phyloP scores from a whole-genome alignment of 2,888 invertebrate genomes.

The Lasioglossum malachurum region DNA sequence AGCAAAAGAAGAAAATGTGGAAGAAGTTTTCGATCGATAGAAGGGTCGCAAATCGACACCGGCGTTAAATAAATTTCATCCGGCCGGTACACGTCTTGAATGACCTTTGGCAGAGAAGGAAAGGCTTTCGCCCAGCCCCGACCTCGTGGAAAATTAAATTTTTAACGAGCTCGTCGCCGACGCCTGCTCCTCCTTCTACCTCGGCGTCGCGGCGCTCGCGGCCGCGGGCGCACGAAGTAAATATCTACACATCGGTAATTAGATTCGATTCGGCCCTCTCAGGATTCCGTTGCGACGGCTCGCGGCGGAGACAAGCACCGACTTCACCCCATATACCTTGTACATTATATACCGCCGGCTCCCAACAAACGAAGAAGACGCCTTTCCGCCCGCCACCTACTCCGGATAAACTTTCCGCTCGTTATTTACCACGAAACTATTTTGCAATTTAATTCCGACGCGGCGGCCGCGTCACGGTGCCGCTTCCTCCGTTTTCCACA shows the following conservation, averaged over 20 bases:
- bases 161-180: slow-evolving; percentile 69
- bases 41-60: slow-evolving; percentile 37
- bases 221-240: slow-evolving; percentile 67
- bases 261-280: slow-evolving; percentile 74
- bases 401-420: slow-evolving; percentile 72
- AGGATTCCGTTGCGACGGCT: not conserved
- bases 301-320: not conserved
- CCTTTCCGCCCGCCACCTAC: slow-evolving; percentile 43
- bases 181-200: slow-evolving; percentile 24
- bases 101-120: slow-evolving; percentile 45
- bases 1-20: too few species aligned
- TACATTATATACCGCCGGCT: not conserved
- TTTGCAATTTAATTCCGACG: slow-evolving; percentile 75
- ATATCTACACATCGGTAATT: slow-evolving; percentile 79
- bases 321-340: slow-evolving; percentile 18
- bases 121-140: slow-evolving; percentile 21
- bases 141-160: slow-evolving; percentile 71
- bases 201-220: not conserved
- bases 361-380: slow-evolving; percentile 30
- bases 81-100: slow-evolving; percentile 46
- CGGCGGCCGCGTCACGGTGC: not conserved
- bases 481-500: not conserved
- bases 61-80: slow-evolving; percentile 56
- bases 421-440: slow-evolving; percentile 80
- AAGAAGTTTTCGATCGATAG: slow-evolving; percentile 31